Evolutionary conservation across 2,113 vertebrate species (phyloP).

Genomic region (Paratilapia polleni): DNA sequence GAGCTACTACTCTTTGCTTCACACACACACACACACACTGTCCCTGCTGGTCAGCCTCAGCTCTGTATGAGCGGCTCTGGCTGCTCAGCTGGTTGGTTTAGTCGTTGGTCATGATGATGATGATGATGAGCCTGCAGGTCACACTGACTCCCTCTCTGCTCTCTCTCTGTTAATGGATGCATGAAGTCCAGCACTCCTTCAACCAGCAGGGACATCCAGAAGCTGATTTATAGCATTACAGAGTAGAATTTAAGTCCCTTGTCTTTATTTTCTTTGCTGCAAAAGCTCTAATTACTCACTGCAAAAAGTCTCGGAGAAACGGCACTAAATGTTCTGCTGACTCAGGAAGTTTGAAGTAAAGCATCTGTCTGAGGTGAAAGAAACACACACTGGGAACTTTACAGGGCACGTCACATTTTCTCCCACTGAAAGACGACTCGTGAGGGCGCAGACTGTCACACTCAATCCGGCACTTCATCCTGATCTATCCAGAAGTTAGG

Average conservation of each 20-base stretch:
- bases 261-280: background rate
- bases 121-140: constrained; percentile 29
- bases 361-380: background rate
- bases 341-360: background rate
- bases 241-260: background rate
- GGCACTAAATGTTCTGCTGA: background rate
- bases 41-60: constrained; percentile 23
- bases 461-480: background rate
- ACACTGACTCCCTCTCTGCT: background rate
- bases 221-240: background rate
- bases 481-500: background rate
- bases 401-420: background rate
- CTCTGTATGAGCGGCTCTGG: background rate
- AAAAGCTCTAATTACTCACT: background rate
- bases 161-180: background rate
- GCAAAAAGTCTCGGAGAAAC: too few species aligned
- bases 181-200: constrained; percentile 6
- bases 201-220: background rate
- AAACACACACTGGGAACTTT: background rate
- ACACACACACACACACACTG: background rate
- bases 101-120: background rate
- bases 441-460: too few species aligned
- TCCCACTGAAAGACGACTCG: background rate
- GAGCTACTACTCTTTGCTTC: background rate
- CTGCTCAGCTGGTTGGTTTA: constrained; percentile 12